phyloP scores from a whole-genome alignment of 2,888 invertebrate genomes.

The Tryphoninae sp. region DNA sequence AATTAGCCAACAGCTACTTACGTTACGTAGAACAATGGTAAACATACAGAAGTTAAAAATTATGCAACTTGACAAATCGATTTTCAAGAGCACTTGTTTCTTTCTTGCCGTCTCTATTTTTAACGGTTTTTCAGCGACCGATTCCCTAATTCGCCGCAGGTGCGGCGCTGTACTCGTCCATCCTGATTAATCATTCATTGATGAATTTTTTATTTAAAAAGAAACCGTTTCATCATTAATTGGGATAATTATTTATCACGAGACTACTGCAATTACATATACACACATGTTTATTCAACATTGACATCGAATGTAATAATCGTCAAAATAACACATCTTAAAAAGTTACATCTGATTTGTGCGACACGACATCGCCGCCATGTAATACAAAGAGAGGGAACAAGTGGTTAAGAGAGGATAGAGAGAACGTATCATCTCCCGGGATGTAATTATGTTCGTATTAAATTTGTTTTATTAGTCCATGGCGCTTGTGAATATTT shows the following conservation, averaged over 20 bases:
- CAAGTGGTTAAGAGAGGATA: not conserved
- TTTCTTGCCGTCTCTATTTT: conserved; percentile 6
- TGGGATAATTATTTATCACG: not conserved
- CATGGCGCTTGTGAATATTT: conserved; percentile 49
- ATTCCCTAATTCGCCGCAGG: conserved; percentile 21
- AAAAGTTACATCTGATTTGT: conserved; percentile 5
- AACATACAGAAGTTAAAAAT: not conserved
- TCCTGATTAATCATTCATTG: not conserved
- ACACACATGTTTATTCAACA: not conserved
- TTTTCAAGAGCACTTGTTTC: not conserved
- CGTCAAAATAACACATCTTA: not conserved
- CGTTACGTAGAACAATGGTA: not conserved
- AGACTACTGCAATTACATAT: not conserved
- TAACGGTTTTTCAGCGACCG: conserved; percentile 1
- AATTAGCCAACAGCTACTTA: no score
- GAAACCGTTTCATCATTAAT: not conserved
- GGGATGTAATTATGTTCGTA: conserved; percentile 7
- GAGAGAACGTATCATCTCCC: no score
- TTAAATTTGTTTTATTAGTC: conserved; percentile 45
- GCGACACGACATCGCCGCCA: conserved; percentile 58
- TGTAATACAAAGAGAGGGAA: not conserved
- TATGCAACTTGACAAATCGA: not conserved
- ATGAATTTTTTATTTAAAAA: not conserved
- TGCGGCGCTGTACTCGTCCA: not conserved
- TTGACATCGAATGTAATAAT: not conserved